Evolutionary conservation across 2,113 vertebrate genomes (phyloP), one percentile per base, ranked within the genome.

Genomic region (Perca schrenkii): DNA sequence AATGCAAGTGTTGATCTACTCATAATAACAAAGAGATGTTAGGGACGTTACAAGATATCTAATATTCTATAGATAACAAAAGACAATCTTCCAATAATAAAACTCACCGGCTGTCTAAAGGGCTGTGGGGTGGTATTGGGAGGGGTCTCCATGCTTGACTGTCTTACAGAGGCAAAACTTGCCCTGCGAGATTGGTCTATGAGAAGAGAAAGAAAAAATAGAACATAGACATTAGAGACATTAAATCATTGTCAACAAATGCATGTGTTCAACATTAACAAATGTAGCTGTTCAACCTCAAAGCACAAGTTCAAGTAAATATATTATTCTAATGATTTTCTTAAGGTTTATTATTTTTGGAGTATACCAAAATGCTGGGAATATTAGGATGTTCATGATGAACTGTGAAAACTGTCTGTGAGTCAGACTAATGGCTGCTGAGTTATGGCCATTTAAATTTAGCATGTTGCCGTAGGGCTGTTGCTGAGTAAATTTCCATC

Each of bases 111-210:
- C 90, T 97, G 96, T 93, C 97, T 95, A 94, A 98, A 98, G 93
- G 95, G 93, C 90, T 96, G 95, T 12, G 95, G 93, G 69, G 96
- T 96, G 46, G 96, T 95, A 54, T 96, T 95, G 36, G 97, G 96
- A 88, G 96, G 97, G 54, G 96, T 96, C 88, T 98, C 97, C 97
- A 98, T 98, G 94, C 97, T 98, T 92, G 95, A 96, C 95, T 97
- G 96, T 93, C 97, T 97, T 83, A 95, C 97, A 91, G 97, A 96
- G 86, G 97, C 97, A 95, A 97, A 97, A 90, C 97, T 97, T 96
- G 97, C 97, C 95, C 97, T 95, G 92, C 96, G 95, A 83, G 96
- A 96, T 94, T 96, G 95, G 94, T 97, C 97, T 96, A 58, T 34
- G 40, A 61, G 60, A 81, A 73, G 68, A 77, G 52, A 58, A 77